Percentiles rank a stretch among this genome's conserved stretches.
phyloP scores from a whole-genome alignment of 2,888 invertebrate species.

The Athalia rosae region DNA sequence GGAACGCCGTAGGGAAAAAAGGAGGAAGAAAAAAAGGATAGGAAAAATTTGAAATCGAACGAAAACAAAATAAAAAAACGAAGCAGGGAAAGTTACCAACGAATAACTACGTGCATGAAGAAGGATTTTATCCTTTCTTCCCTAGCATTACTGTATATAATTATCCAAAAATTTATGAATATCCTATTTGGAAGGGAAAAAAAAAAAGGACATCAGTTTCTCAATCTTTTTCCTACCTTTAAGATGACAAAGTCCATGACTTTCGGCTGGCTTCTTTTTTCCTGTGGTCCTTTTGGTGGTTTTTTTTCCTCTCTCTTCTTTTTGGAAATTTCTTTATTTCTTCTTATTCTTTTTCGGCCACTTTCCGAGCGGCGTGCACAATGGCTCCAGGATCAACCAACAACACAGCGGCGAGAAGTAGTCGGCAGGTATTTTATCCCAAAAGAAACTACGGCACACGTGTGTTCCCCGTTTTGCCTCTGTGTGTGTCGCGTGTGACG shows the following conservation, averaged over 20 bases:
- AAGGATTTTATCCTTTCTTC: background rate
- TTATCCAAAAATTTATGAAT: too few relatives aligned
- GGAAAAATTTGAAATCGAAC: constrained; percentile 4
- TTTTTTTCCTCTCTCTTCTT: background rate
- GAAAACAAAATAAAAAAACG: constrained; percentile 12
- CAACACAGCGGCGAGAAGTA: too few relatives aligned
- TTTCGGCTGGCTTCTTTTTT: constrained; percentile 1
- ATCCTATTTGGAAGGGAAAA: background rate
- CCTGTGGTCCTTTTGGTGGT: background rate
- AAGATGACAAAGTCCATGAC: constrained; percentile 45
- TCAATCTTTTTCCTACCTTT: constrained; percentile 28
- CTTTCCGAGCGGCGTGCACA: too few relatives aligned
- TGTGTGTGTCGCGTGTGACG: background rate
- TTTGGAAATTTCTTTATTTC: too few relatives aligned
- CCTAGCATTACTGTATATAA: too few relatives aligned
- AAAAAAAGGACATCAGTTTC: background rate
- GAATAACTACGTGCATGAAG: constrained; percentile 22
- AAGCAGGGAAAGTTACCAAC: constrained; percentile 45
- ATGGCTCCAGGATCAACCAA: too few relatives aligned
- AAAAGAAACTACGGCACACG: too few relatives aligned
- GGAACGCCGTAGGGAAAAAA: constrained; percentile 34
- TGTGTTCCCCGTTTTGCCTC: too few relatives aligned
- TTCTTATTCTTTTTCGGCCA: background rate
- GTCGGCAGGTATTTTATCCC: too few relatives aligned
- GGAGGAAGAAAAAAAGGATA: constrained; percentile 21